A percentile compares a stretch with the other conserved stretches of the same genome.
phyloP scores from a whole-genome alignment of 2,113 vertebrate genomes.

The Suricata suricatta region DNA sequence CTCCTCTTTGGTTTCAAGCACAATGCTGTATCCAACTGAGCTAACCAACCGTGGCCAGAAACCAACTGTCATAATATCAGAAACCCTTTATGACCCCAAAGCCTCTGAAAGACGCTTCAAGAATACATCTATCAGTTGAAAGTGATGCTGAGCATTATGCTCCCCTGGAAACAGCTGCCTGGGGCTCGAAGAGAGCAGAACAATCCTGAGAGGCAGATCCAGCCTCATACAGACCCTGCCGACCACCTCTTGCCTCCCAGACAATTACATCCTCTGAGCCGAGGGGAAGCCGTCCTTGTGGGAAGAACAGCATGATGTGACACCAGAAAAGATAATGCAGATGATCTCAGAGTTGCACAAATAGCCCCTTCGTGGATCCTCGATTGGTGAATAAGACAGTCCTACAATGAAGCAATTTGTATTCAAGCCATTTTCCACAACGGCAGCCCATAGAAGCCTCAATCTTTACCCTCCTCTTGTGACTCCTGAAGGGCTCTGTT shows the following conservation, averaged over 20 bases:
- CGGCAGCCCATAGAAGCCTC: neutral
- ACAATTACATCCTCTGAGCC: neutral
- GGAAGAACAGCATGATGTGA: neutral
- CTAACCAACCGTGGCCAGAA: conserved; percentile 11
- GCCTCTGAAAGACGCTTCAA: neutral
- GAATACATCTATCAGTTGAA: neutral
- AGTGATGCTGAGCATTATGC: neutral
- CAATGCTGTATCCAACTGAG: neutral
- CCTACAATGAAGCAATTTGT: neutral
- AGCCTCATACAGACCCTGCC: neutral
- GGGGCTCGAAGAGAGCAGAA: neutral
- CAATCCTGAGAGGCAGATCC: neutral
- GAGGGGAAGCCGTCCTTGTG: neutral
- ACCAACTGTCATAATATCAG: conserved; percentile 28
- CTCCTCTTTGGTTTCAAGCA: neutral
- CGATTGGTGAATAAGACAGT: neutral
- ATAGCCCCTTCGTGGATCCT: neutral
- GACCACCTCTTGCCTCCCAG: neutral
- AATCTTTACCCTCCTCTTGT: fast-evolving
- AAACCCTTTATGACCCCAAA: neutral
- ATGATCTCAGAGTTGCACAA: neutral
- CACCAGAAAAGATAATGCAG: neutral
- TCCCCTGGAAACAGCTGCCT: neutral
- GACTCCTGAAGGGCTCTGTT: neutral
- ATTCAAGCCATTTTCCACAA: neutral